Conservation (phyloP, 2,797 vertebrate species). For the Esox lucius region DNA sequence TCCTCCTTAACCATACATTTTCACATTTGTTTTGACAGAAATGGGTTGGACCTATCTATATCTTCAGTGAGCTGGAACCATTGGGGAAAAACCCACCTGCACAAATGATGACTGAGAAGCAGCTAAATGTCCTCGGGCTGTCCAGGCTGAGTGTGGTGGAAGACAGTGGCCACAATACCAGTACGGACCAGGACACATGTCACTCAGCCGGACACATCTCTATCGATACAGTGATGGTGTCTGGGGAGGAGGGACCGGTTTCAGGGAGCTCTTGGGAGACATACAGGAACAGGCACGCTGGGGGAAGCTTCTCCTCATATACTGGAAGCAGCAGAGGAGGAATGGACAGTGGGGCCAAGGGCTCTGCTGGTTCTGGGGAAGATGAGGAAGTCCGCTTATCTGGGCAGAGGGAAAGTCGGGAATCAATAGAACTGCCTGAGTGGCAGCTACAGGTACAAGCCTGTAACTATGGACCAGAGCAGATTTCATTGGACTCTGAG, state of each 20-base stretch:
- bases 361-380: conserved; percentile 30
- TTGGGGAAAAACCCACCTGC: conserved; percentile 53
- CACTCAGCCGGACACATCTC: conserved; percentile 78
- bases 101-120: conserved; percentile 53
- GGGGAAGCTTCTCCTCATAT: conserved; percentile 52
- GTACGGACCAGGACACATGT: conserved; percentile 40
- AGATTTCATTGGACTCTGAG: conserved; percentile 74
- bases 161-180: conserved; percentile 29
- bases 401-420: conserved; percentile 40
- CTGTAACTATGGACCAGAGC: conserved; percentile 69
- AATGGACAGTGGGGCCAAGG: conserved; percentile 23
- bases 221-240: conserved; percentile 85
- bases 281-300: conserved; percentile 33
- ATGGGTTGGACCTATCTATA: conserved; percentile 83
- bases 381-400: conserved; percentile 23
- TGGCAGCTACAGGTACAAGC: conserved; percentile 63
- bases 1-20: not conserved
- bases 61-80: conserved; percentile 74
- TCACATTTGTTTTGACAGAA: conserved; percentile 70
- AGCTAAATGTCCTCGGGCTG: conserved; percentile 20
- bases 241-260: conserved; percentile 63
- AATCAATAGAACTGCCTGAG: conserved; percentile 51
- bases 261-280: conserved; percentile 42
- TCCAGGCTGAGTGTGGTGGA: conserved; percentile 30
- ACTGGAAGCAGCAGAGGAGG: conserved; percentile 37